Evolutionary conservation across 1,140 invertebrate species (phyloP).

Genomic region (Apis laboriosa): DNA sequence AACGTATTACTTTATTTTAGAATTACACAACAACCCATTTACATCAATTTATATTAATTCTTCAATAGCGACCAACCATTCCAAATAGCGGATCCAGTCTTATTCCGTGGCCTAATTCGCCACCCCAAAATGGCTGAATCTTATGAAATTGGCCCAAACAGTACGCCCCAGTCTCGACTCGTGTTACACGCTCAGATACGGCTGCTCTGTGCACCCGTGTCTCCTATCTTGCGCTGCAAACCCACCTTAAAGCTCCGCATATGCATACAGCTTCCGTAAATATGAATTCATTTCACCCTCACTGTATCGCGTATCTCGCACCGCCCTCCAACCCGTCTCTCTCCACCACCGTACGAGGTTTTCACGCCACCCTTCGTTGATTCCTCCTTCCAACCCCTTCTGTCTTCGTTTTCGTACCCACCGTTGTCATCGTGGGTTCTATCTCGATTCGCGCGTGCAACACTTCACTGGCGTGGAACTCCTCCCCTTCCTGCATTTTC

Average conservation of each 20-base stretch:
- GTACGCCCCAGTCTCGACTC: background rate
- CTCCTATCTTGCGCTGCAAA: slow-evolving; percentile 28
- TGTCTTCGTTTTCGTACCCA: background rate
- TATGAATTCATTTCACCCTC: slow-evolving; percentile 52
- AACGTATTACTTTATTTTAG: no score
- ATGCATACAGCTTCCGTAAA: slow-evolving; percentile 48
- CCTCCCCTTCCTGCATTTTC: background rate
- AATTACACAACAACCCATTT: no score
- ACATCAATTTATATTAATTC: background rate
- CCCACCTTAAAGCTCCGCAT: slow-evolving; percentile 40
- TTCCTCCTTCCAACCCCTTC: background rate
- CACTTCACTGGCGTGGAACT: background rate
- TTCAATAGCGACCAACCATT: background rate
- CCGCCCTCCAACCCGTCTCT: slow-evolving; percentile 40
- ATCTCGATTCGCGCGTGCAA: background rate
- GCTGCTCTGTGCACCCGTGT: background rate
- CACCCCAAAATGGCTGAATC: slow-evolving; percentile 6
- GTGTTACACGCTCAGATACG: background rate
- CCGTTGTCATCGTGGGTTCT: background rate
- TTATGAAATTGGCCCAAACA: slow-evolving; percentile 38
- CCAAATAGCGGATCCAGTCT: background rate
- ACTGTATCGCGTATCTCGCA: slow-evolving; percentile 28
- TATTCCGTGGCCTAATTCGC: slow-evolving; percentile 29
- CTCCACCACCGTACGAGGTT: slow-evolving; percentile 7
- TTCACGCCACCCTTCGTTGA: slow-evolving; percentile 51